Evolutionary conservation across 2,888 invertebrate genomes (phyloP), one percentile per base, ranked within the genome.

Genomic region (Oeneis ivallda): DNA sequence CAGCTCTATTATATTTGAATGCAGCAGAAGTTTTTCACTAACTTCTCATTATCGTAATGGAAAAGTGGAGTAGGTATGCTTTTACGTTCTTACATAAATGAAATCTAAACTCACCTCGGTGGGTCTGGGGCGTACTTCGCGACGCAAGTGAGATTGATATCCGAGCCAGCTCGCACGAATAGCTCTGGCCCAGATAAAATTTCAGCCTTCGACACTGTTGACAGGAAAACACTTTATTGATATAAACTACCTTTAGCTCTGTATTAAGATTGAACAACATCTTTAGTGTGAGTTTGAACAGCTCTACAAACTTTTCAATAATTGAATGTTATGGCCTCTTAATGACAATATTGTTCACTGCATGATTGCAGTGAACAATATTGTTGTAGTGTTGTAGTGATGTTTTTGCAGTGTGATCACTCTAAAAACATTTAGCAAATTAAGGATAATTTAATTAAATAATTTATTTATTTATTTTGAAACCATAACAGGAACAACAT

Each of bases 101-200:
- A 65, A 68, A 66, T 69, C 57, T 68, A 60, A 56, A 68, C 75
- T 75, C 94, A 96, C 91, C 95, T 95, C 69, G 96, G 96, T 54
- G 96, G 96, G 81, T 96, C 96, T 41, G 96, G 96, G 69, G 96
- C 96, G 91, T 97, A 94, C 77, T 95, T 94, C 70, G 96, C 96
- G 80, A 96, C 94, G 91, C 97, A 97, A 79, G 97, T 97, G 87
- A 97, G 94, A 93, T 97, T 97, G 91, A 97, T 97, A 93, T 97
- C 97, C 81, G 96, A 97, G 76, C 97, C 97, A 80, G 96, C 96
- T 84, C 96, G 95, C 85, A 97, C 96, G 92, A 96, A 96, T 83
- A 97, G 92, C 90, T 97, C 97, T 41, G 96, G 94, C 79, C 96
- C 96, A 53, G 96, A 96, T 82, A 96, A 92, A 82, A 97, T 97